A percentile compares a stretch with the other conserved stretches of the same genome.
These are phyloP conservation scores for Seira sanloemensis DNA, from an alignment of 2,888 invertebrate genomes.

Conservation along the genomic window DNA sequence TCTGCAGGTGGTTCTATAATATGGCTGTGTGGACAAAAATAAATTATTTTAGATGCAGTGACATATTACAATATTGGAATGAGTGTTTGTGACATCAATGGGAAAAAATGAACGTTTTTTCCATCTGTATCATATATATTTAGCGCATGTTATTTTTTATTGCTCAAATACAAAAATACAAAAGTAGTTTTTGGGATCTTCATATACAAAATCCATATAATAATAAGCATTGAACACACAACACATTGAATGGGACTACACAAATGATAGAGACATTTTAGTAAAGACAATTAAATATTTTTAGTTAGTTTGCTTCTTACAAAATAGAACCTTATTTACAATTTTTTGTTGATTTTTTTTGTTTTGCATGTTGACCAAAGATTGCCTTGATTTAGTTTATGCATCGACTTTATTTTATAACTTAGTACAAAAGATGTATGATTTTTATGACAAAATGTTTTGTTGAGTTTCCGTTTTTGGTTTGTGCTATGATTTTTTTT, in stretches of 20 bases:
- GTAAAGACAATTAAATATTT: slow-evolving; percentile 14
- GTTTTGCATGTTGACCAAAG: slow-evolving; percentile 74
- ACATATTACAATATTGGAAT: slow-evolving; percentile 8
- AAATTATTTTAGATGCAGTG: slow-evolving; percentile 7
- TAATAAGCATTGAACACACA: neutral
- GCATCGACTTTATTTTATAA: slow-evolving; percentile 14
- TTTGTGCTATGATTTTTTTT: neutral
- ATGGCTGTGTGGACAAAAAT: too few relatives aligned
- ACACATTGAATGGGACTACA: neutral
- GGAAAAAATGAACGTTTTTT: slow-evolving; percentile 6
- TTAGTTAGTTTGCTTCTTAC: slow-evolving; percentile 9
- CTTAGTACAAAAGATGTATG: neutral
- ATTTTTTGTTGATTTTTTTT: slow-evolving; percentile 32
- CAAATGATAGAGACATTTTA: too few relatives aligned
- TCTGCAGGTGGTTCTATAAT: neutral
- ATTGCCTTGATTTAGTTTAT: slow-evolving; percentile 66
- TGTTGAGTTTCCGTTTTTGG: too few relatives aligned
- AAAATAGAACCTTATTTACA: too few relatives aligned
- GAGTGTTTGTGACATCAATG: neutral
- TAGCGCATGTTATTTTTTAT: neutral
- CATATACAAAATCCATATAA: neutral
- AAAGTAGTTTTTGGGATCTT: neutral
- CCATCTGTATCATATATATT: neutral
- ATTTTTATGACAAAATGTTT: neutral
- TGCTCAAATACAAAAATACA: neutral